These are phyloP conservation scores for Aphelenchoides avenae DNA, from an alignment of 1,140 invertebrate species.

Conservation along the genomic window DNA sequence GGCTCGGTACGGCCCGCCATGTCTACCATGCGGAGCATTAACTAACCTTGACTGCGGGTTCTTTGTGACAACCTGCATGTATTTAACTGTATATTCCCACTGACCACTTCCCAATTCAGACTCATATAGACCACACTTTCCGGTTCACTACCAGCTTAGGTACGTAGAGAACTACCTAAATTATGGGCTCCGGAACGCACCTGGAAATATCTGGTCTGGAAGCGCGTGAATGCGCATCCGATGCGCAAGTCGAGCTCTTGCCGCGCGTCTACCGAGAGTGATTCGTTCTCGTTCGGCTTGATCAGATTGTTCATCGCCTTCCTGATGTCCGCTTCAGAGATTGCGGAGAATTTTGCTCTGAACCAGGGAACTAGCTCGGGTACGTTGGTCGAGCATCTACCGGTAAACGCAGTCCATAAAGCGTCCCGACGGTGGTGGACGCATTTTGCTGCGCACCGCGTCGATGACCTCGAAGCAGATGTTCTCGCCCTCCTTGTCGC, in stretches of 20 bases:
- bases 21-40: too few species aligned
- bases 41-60: too few species aligned
- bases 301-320: slow-evolving; percentile 79
- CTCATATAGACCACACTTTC: background rate
- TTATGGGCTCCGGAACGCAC: too few species aligned
- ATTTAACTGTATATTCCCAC: too few species aligned
- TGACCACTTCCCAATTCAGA: too few species aligned
- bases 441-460: slow-evolving; percentile 58
- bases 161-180: background rate
- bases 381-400: too few species aligned
- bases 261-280: slow-evolving; percentile 89
- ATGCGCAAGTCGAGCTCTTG: slow-evolving; percentile 95
- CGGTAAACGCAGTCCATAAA: slow-evolving; percentile 53
- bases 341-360: slow-evolving; percentile 91
- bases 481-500: slow-evolving; percentile 99
- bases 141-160: slow-evolving; percentile 2
- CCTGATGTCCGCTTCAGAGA: slow-evolving; percentile 95
- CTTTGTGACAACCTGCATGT: too few species aligned
- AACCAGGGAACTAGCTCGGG: too few species aligned
- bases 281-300: slow-evolving; percentile 92
- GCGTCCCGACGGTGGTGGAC: slow-evolving; percentile 55
- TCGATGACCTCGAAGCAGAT: slow-evolving; percentile 71
- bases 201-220: slow-evolving; percentile 86
- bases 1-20: too few species aligned
- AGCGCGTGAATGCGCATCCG: slow-evolving; percentile 96